Evolutionary conservation across 2,888 invertebrate species (phyloP), one percentile per base, ranked within the genome.

Genomic region (Hypercompe scribonia): DNA sequence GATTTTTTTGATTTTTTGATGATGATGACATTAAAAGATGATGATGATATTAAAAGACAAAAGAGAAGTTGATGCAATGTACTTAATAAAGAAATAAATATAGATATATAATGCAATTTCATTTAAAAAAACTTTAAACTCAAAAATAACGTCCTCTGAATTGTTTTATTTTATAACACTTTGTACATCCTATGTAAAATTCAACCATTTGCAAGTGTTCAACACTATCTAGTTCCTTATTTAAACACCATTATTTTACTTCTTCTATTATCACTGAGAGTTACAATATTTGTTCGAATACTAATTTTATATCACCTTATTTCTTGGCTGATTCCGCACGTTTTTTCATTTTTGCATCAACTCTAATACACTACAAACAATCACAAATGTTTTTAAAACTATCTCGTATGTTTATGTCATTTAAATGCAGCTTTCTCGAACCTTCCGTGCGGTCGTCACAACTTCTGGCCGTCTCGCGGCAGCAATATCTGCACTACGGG

Each of bases 371-470:
- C 46, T 63, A 65, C 54, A 7, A 54, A 18, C n/a, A 61, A 54
- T 63, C 64, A 68, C 50, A 61, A 50, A 18, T 31, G 46, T 15
- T 67, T 31, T n/a, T 33, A 65, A 33, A 46, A 61, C 42, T 68
- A 11, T 58, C 7, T 28, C 0, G 36, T 42, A 28, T 28, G 66
- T 34, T 21, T 24, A 72, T 1, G 8, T 31, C 68, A 72, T 80
- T 84, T 98, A 98, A 97, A 98, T 98, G 97, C 98, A 98, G 95
- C 98, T 98, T 94, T 98, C 98, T 91, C 97, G 97, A 95, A 98
- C 98, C 91, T 97, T 97, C 93, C 97, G 97, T 77, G 97, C 97
- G 75, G 98, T 97, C 83, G 98, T 98, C 82, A 98, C 97, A 83
- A 98, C 97, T 93, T 98, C 98, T 69, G 97, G 97, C 84, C 97